Percentiles rank a stretch among this genome's conserved stretches.
phyloP scores from a whole-genome alignment of 2,888 invertebrate genomes.

The Carabus problematicus region DNA sequence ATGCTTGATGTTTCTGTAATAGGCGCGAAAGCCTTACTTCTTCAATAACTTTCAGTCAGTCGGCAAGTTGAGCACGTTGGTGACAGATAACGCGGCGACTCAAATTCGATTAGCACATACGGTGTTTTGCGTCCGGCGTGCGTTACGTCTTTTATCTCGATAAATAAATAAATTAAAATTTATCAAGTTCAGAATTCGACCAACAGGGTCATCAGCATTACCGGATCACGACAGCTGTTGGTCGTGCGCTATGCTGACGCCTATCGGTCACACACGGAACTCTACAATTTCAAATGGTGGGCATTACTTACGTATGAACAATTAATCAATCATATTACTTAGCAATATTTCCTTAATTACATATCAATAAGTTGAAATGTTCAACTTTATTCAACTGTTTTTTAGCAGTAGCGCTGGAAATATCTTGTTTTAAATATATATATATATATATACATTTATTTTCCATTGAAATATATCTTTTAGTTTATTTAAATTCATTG shows the following conservation, averaged over 20 bases:
- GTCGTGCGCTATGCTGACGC: slow-evolving; percentile 14
- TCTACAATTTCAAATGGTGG: neutral
- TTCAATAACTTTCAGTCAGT: slow-evolving; percentile 37
- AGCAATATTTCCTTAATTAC: neutral
- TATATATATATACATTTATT: too few species aligned
- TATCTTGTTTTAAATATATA: too few species aligned
- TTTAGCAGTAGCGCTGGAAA: too few species aligned
- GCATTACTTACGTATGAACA: neutral
- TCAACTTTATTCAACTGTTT: neutral
- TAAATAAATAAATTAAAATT: slow-evolving; percentile 43
- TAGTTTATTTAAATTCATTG: too few species aligned
- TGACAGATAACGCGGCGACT: neutral
- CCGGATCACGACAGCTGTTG: slow-evolving; percentile 35
- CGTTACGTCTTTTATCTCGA: slow-evolving; percentile 41
- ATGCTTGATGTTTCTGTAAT: slow-evolving; percentile 52
- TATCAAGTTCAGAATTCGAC: slow-evolving; percentile 41
- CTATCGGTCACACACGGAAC: slow-evolving; percentile 24
- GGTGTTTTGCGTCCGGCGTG: slow-evolving; percentile 22
- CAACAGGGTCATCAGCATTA: slow-evolving; percentile 42
- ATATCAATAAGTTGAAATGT: neutral
- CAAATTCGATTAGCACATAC: slow-evolving; percentile 3
- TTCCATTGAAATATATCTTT: too few species aligned
- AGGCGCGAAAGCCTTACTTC: slow-evolving; percentile 55
- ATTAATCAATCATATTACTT: neutral
- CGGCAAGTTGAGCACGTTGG: neutral